Evolutionary conservation across 2,797 vertebrate genomes (phyloP).

Genomic region (Erpetoichthys calabaricus): DNA sequence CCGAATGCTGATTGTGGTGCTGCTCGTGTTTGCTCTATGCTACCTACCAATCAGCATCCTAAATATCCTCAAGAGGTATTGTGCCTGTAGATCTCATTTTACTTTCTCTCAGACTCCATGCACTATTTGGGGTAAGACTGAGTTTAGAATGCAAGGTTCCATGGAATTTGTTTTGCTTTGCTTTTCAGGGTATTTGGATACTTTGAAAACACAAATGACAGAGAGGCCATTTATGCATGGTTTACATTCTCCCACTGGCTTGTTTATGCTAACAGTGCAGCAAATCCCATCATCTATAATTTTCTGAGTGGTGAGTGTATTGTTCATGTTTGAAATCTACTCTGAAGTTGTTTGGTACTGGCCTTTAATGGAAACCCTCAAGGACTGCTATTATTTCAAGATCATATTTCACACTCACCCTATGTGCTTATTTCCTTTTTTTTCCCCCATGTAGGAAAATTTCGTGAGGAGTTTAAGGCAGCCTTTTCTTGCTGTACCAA

Average conservation of each 20-base stretch:
- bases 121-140: too few species aligned
- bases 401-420: constrained; percentile 9
- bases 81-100: too few species aligned
- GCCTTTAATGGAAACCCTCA: not conserved
- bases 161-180: too few species aligned
- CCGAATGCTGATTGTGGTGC: constrained; percentile 31
- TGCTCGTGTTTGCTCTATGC: constrained; percentile 30
- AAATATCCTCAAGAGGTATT: constrained; percentile 32
- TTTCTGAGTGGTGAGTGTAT: constrained; percentile 31
- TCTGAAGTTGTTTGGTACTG: not conserved
- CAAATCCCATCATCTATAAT: constrained; percentile 35
- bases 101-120: too few species aligned
- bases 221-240: constrained; percentile 30
- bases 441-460: constrained; percentile 23
- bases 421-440: constrained; percentile 2
- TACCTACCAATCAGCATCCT: constrained; percentile 35
- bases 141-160: too few species aligned
- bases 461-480: constrained; percentile 29
- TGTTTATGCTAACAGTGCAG: constrained; percentile 32
- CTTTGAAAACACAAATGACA: constrained; percentile 26
- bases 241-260: constrained; percentile 37
- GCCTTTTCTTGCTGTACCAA: constrained; percentile 27
- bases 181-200: constrained; percentile 27
- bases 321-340: not conserved
- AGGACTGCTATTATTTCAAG: constrained; percentile 10